Percentiles rank a stretch among this genome's conserved stretches.
phyloP scores from a whole-genome alignment of 2,113 vertebrate genomes.

The Arothron firmamentum region DNA sequence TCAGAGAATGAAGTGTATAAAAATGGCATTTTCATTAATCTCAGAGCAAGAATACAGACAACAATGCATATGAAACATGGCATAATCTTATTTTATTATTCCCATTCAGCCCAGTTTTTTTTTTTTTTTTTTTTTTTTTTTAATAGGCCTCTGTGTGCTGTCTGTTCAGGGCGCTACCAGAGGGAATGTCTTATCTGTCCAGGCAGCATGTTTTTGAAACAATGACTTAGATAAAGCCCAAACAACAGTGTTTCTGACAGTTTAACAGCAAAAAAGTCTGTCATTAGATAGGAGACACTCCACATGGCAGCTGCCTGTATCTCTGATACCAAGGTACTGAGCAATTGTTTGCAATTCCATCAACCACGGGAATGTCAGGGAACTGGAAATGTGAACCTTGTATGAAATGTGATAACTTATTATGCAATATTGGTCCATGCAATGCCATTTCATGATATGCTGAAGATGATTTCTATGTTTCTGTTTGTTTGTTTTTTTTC shows the following conservation, averaged over 20 bases:
- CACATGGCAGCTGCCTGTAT: slow-evolving; percentile 36
- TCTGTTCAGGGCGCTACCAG: slow-evolving; percentile 48
- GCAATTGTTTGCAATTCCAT: slow-evolving; percentile 36
- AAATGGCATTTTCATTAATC: slow-evolving; percentile 26
- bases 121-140: slow-evolving; percentile 1
- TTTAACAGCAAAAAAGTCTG: slow-evolving; percentile 53
- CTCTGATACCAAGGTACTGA: slow-evolving; percentile 30
- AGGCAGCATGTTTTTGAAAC: slow-evolving; percentile 65
- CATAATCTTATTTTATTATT: slow-evolving; percentile 46
- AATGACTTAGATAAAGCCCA: slow-evolving; percentile 62
- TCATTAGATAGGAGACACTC: slow-evolving; percentile 51
- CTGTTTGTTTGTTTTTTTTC: neutral
- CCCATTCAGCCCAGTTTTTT: slow-evolving; percentile 26
- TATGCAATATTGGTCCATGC: slow-evolving; percentile 23
- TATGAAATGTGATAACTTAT: slow-evolving; percentile 38
- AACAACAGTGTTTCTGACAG: slow-evolving; percentile 59
- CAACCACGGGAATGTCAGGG: slow-evolving; percentile 29
- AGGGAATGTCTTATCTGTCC: slow-evolving; percentile 59
- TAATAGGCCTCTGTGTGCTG: slow-evolving; percentile 42
- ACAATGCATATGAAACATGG: slow-evolving; percentile 36
- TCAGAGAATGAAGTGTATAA: slow-evolving; percentile 9
- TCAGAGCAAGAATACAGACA: slow-evolving; percentile 14
- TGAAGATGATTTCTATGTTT: slow-evolving; percentile 26
- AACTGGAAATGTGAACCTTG: slow-evolving; percentile 48
- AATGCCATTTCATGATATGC: slow-evolving; percentile 24